Percentiles rank a stretch among this genome's conserved stretches.
Conservation (phyloP, 2,113 vertebrate species). For the Solea solea region DNA sequence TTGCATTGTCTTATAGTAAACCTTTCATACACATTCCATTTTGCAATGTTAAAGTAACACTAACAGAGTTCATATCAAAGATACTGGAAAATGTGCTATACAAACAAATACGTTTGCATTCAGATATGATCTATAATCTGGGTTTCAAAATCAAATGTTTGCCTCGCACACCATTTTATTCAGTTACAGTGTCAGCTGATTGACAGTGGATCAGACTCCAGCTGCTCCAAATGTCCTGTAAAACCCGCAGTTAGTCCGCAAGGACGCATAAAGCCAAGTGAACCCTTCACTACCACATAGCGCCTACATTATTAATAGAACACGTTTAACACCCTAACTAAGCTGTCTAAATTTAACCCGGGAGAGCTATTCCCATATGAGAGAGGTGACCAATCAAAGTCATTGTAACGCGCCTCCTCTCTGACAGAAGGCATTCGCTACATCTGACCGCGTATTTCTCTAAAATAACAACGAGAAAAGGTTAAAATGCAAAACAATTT, state of each 20-base stretch:
- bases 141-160: too few relatives aligned
- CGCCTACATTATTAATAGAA: constrained; percentile 39
- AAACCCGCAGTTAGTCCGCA: constrained; percentile 27
- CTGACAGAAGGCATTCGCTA: constrained; percentile 7
- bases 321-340: constrained; percentile 54
- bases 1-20: too few relatives aligned
- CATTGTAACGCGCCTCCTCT: constrained; percentile 36
- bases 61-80: too few relatives aligned
- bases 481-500: background rate
- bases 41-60: too few relatives aligned
- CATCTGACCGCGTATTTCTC: background rate
- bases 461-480: background rate
- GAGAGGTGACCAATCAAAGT: constrained; percentile 58
- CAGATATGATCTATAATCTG: background rate
- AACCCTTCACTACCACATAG: background rate
- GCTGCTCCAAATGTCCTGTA: background rate
- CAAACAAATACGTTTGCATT: background rate
- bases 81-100: too few relatives aligned
- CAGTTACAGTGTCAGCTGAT: constrained; percentile 1
- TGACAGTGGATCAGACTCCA: background rate
- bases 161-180: too few relatives aligned
- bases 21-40: too few relatives aligned
- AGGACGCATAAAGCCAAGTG: constrained; percentile 13
- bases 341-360: constrained; percentile 68
- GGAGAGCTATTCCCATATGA: constrained; percentile 49